A percentile compares a stretch with the other conserved stretches of the same genome.
phyloP scores from a whole-genome alignment of 2,888 invertebrate species.

The Lottia scabra region DNA sequence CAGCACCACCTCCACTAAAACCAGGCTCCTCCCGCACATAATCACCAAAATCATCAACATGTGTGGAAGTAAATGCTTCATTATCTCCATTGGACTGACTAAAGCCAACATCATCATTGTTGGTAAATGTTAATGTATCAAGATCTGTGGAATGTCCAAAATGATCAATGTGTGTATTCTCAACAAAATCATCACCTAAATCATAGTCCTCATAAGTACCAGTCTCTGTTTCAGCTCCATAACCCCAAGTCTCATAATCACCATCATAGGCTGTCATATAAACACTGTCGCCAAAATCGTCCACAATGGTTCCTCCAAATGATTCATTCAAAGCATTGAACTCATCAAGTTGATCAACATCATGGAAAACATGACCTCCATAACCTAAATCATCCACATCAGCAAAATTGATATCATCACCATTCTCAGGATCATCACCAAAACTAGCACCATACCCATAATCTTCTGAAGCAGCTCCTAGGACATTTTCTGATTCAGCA shows the following conservation, averaged over 20 bases:
- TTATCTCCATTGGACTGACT: neutral
- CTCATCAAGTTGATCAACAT: neutral
- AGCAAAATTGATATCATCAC: neutral
- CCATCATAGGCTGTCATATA: neutral
- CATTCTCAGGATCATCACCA: neutral
- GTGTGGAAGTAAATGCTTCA: neutral
- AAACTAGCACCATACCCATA: slow-evolving; percentile 1
- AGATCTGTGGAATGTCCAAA: neutral
- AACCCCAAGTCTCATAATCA: slow-evolving; percentile 1
- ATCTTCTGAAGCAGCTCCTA: slow-evolving; percentile 4
- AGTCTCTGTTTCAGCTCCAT: neutral
- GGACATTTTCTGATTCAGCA: slow-evolving; percentile 17
- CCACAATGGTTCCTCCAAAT: neutral
- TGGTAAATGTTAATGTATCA: neutral
- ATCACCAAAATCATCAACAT: neutral
- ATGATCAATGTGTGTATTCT: neutral
- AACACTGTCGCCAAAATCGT: neutral
- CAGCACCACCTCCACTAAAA: neutral
- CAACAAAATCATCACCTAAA: neutral
- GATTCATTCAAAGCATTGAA: neutral
- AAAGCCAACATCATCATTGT: neutral
- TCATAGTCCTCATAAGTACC: neutral
- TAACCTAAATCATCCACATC: neutral
- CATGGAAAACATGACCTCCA: neutral
- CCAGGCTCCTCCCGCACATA: neutral